Evolutionary conservation across 2,113 vertebrate genomes (phyloP).

Genomic region (Acrocephalus arundinaceus): DNA sequence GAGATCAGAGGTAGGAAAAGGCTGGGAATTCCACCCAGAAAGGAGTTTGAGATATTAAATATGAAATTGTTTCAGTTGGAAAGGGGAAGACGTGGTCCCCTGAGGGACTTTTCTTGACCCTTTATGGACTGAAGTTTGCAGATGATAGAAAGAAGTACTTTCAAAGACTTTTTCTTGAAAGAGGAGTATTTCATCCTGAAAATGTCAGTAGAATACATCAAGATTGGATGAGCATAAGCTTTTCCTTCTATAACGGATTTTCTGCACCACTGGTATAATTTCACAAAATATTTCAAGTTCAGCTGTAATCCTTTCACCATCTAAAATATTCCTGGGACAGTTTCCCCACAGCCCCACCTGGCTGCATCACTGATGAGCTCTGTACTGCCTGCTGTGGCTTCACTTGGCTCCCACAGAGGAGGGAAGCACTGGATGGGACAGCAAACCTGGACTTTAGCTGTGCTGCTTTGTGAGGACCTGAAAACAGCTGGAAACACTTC

Average conservation of each 20-base stretch:
- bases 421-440: neutral
- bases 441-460: neutral
- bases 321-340: neutral
- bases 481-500: neutral
- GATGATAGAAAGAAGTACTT: neutral
- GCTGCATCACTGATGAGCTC: neutral
- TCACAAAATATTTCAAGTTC: neutral
- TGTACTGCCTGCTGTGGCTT: neutral
- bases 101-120: neutral
- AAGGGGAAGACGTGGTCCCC: accelerated
- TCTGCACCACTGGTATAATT: neutral
- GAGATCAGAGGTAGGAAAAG: neutral
- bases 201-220: neutral
- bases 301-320: neutral
- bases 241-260: neutral
- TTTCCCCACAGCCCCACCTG: neutral
- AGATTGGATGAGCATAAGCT: neutral
- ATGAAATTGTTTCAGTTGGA: neutral
- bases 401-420: neutral
- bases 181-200: neutral
- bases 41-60: neutral
- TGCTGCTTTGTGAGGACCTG: neutral
- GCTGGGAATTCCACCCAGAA: neutral
- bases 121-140: neutral
- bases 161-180: neutral